phyloP scores from a whole-genome alignment of 1,140 invertebrate genomes.

The Neotoxoptera formosana region DNA sequence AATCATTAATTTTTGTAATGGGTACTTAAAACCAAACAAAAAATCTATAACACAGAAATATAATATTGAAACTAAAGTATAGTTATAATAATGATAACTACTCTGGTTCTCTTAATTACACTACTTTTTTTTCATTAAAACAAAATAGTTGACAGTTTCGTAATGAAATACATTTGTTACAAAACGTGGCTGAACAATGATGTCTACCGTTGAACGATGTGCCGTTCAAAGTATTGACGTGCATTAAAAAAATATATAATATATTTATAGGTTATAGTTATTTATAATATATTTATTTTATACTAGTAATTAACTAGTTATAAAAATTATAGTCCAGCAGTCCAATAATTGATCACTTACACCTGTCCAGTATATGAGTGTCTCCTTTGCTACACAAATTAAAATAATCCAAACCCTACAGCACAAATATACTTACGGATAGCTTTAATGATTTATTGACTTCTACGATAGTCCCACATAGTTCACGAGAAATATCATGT shows the following conservation, averaged over 20 bases:
- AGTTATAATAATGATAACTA: not conserved
- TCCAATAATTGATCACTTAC: not conserved
- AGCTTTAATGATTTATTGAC: not conserved
- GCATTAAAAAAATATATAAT: too few relatives aligned
- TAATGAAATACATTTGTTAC: not conserved
- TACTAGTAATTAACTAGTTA: too few relatives aligned
- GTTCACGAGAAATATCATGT: too few relatives aligned
- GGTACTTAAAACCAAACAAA: not conserved
- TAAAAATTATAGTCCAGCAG: not conserved
- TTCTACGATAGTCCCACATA: not conserved
- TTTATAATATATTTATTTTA: too few relatives aligned
- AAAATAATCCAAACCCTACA: not conserved
- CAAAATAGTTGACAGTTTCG: not conserved
- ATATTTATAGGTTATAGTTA: too few relatives aligned
- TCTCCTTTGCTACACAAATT: not conserved
- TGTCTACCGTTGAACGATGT: not conserved
- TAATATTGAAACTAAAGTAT: not conserved
- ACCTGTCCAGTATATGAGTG: accelerated
- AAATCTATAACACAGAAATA: not conserved
- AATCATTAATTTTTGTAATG: not conserved
- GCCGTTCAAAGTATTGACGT: not conserved
- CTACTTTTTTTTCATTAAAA: not conserved
- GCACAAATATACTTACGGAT: not conserved
- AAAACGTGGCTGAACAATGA: not conserved
- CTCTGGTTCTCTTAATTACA: not conserved